Evolutionary conservation across 2,888 invertebrate genomes (phyloP).

Genomic region (Zeuzera pyrina): DNA sequence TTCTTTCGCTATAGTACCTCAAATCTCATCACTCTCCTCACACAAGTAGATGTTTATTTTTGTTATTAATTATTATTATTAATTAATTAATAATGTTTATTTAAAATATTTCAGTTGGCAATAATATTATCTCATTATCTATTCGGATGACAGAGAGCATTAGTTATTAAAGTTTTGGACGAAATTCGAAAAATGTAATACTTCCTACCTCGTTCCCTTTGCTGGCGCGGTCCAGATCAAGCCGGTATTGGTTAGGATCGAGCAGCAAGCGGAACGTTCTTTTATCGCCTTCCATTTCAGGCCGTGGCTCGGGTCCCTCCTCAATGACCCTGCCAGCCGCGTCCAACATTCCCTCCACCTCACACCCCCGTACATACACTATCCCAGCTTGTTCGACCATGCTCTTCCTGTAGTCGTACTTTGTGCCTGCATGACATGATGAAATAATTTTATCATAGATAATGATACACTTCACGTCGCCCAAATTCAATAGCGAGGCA

Average conservation of each 20-base stretch:
- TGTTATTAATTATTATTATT: no score
- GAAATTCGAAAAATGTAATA: slow-evolving; percentile 1
- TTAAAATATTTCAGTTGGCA: no score
- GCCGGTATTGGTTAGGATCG: slow-evolving; percentile 97
- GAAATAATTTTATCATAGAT: no score
- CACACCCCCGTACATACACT: slow-evolving; percentile 94
- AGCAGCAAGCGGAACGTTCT: slow-evolving; percentile 95
- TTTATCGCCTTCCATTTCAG: slow-evolving; percentile 88
- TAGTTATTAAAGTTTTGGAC: no score
- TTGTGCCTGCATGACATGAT: slow-evolving; percentile 76
- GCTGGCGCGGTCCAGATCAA: slow-evolving; percentile 89
- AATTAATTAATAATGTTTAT: no score
- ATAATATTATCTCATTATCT: no score
- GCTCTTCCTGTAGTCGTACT: slow-evolving; percentile 85
- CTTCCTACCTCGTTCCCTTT: slow-evolving; percentile 81
- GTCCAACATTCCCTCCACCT: slow-evolving; percentile 98
- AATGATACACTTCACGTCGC: no score
- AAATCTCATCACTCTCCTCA: no score
- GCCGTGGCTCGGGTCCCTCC: slow-evolving; percentile 93
- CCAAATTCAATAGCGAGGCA: no score
- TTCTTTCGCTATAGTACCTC: no score
- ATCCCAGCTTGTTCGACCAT: slow-evolving; percentile 96
- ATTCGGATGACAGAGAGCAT: no score
- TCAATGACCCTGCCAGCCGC: slow-evolving; percentile 96
- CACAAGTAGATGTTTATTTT: no score